Evolutionary conservation across 1,140 invertebrate genomes (phyloP).

Genomic region (Trypoxylus dichotomus): DNA sequence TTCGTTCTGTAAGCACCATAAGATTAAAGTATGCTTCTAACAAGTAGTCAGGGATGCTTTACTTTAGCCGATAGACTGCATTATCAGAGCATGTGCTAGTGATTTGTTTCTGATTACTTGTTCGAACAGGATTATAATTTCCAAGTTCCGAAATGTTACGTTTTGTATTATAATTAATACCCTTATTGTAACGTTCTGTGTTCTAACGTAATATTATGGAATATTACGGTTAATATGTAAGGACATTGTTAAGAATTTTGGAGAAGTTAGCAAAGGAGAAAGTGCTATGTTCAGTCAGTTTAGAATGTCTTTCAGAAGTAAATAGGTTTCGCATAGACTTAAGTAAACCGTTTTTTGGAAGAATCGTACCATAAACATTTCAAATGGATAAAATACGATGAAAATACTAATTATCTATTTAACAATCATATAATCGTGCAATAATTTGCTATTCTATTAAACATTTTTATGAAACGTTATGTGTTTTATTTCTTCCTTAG

Average conservation of each 20-base stretch:
- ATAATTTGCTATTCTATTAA: conserved; percentile 52
- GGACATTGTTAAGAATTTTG: not conserved
- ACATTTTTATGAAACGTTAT: conserved; percentile 43
- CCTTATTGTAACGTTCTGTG: conserved; percentile 11
- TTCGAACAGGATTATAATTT: not conserved
- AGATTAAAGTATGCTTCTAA: not conserved
- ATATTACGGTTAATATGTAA: not conserved
- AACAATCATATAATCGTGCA: conserved; percentile 50
- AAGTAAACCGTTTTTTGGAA: conserved; percentile 23
- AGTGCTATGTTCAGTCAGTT: conserved; percentile 15
- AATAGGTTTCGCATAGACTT: conserved; percentile 20
- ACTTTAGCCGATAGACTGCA: not conserved
- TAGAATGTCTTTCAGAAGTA: conserved; percentile 26
- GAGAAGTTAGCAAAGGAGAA: not conserved
- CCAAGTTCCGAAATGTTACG: not conserved
- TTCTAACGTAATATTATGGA: not conserved
- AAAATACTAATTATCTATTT: conserved; percentile 39
- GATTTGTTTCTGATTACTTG: not conserved
- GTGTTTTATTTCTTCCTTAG: not conserved
- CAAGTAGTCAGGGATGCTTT: not conserved
- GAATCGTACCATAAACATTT: not conserved
- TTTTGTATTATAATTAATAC: not conserved
- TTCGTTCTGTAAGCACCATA: not conserved
- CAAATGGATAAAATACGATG: conserved; percentile 18
- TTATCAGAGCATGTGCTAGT: not conserved